Conservation (phyloP, 2,888 invertebrate genomes). For the Melanargia galathea region DNA sequence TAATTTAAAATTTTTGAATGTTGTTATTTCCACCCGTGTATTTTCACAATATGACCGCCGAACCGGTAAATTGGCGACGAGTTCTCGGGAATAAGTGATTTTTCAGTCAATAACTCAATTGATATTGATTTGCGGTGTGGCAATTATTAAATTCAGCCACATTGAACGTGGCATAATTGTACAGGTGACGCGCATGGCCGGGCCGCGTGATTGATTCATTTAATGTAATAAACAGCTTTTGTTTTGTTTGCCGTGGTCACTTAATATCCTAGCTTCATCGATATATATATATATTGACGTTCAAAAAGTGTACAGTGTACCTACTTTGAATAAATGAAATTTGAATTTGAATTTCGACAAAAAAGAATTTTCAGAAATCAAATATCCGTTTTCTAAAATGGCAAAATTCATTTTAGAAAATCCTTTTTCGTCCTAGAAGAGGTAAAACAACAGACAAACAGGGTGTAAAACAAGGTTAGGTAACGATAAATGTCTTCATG, state of each 20-base stretch:
- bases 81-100: slow-evolving; percentile 38
- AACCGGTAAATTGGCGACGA: slow-evolving; percentile 38
- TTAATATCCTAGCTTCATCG: no score
- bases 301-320: no score
- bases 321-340: no score
- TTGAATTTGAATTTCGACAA: no score
- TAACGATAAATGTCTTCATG: no score
- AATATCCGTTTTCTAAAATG: no score
- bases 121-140: slow-evolving; percentile 36
- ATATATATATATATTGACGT: no score
- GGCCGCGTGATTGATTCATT: slow-evolving; percentile 24
- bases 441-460: no score
- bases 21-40: slow-evolving; percentile 10
- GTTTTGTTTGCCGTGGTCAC: neutral
- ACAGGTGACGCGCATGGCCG: slow-evolving; percentile 21
- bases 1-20: neutral
- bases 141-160: slow-evolving; percentile 33
- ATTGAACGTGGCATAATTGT: slow-evolving; percentile 29
- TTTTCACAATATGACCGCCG: slow-evolving; percentile 31
- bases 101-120: slow-evolving; percentile 39
- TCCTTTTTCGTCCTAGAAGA: no score
- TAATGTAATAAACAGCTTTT: neutral
- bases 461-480: no score
- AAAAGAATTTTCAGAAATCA: no score
- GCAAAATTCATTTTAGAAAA: no score